Evolutionary conservation across 2,888 invertebrate species (phyloP), one percentile per base, ranked within the genome.

Genomic region (Euspilapteryx auroguttella): DNA sequence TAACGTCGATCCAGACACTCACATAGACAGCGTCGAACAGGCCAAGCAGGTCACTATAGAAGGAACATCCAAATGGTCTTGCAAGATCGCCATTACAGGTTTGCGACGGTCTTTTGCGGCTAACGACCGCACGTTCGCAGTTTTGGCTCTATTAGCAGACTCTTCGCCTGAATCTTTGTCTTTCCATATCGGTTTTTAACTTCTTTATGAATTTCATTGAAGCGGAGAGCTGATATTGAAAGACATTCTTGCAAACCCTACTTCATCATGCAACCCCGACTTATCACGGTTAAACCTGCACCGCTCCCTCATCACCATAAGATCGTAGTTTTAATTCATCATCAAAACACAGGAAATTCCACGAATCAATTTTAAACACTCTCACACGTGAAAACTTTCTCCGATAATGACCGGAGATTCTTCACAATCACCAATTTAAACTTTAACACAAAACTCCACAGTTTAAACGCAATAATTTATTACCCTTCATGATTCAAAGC

Each of bases 1-100:
- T 88, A 86, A 87, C 85, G 91, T 94, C 87, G 93, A 93, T 80
- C 91, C 94, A 79, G 93, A 94, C 81, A 92, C 92, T 80, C 94
- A 94, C 85, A 91, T 94, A 81, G 94, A 94, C 86, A 91, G 91
- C 79, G 87, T 95, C 80, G 94, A 94, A 81, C 94, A 94, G 81
- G 94, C 94, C 68, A 92, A 96, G 83, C 89, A 89, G 82, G 89
- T 92, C 82, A 95, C 96, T 79, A 91, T 96, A 76, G 95, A 95
- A 82, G 96, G 96, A 79, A 96, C 95, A 61, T 95, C 95, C 77
- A 95, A 96, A 83, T 96, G 96, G 96, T 95, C 95, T 78, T 94
- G 94, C 87, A 96, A 96, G 88, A 94, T 96, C 83, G 94, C 94
- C 79, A 95, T 96, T 71, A 96, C 95, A 94, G 95, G 95, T 96